These are phyloP conservation scores for Laupala kohalensis DNA, from an alignment of 1,140 invertebrate genomes.

Conservation along the genomic window DNA sequence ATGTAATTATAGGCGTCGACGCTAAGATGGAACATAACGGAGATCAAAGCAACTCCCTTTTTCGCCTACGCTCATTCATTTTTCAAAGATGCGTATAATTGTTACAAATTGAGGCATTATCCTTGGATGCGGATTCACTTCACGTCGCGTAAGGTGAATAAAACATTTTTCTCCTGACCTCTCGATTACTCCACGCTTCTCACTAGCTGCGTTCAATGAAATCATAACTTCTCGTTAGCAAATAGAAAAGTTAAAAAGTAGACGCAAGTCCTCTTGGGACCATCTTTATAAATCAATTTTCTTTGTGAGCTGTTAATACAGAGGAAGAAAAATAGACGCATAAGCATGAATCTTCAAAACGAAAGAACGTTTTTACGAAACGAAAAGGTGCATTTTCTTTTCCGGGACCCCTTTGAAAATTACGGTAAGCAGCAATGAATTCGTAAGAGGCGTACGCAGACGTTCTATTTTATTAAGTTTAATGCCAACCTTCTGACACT, in stretches of 20 bases:
- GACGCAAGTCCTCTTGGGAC: neutral
- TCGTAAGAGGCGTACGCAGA: neutral
- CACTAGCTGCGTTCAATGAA: too few relatives aligned
- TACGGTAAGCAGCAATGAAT: neutral
- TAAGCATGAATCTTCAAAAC: neutral
- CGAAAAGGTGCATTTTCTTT: neutral
- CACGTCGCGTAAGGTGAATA: too few relatives aligned
- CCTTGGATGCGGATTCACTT: too few relatives aligned
- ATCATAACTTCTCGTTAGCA: too few relatives aligned
- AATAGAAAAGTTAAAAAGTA: too few relatives aligned
- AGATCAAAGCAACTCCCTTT: neutral
- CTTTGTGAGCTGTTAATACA: neutral
- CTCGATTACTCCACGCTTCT: too few relatives aligned
- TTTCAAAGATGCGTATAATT: neutral
- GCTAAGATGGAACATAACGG: neutral
- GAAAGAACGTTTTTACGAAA: neutral
- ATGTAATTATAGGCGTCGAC: neutral
- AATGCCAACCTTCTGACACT: neutral
- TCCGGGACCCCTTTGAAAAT: neutral
- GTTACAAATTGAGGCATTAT: neutral
- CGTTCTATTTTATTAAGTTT: neutral
- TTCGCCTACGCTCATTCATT: neutral
- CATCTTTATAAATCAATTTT: neutral
- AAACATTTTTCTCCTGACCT: too few relatives aligned
- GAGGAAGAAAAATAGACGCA: neutral